Evolutionary conservation across 2,113 vertebrate genomes (phyloP).

Genomic region (Trachemys scripta): DNA sequence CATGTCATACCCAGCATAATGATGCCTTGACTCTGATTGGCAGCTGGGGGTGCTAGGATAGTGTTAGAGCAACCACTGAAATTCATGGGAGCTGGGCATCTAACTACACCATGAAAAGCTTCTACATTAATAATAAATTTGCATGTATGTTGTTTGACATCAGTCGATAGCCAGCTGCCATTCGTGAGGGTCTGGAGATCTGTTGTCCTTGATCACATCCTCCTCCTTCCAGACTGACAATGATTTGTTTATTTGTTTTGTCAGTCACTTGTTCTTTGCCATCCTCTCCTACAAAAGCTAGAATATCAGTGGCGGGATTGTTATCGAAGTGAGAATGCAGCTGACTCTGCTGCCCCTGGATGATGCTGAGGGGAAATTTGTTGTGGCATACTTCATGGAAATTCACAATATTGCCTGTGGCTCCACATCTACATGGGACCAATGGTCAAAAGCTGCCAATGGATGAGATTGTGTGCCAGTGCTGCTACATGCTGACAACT

Average conservation of each 20-base stretch:
- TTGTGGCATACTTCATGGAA: neutral
- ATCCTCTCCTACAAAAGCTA: neutral
- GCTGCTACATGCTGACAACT: neutral
- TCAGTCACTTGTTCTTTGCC: neutral
- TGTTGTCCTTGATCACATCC: neutral
- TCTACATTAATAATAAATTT: conserved; percentile 23
- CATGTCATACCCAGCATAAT: neutral
- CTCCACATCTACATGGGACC: neutral
- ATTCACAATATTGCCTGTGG: neutral
- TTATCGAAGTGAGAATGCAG: neutral
- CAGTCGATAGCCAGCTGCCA: conserved; percentile 44
- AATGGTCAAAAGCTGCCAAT: neutral
- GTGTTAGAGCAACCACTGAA: neutral
- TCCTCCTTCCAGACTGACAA: neutral
- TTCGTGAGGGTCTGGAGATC: conserved; percentile 19
- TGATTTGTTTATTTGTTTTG: neutral
- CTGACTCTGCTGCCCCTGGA: neutral
- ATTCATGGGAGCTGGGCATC: neutral
- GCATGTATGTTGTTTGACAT: conserved; percentile 45
- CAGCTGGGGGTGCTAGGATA: too few relatives aligned
- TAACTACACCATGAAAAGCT: conserved; percentile 3
- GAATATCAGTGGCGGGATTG: neutral
- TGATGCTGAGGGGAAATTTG: neutral
- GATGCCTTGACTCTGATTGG: neutral
- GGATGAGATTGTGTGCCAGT: neutral